A percentile compares a stretch with the other conserved stretches of the same genome.
phyloP scores from a whole-genome alignment of 2,888 invertebrate genomes.

The Hyposoter dolosus region DNA sequence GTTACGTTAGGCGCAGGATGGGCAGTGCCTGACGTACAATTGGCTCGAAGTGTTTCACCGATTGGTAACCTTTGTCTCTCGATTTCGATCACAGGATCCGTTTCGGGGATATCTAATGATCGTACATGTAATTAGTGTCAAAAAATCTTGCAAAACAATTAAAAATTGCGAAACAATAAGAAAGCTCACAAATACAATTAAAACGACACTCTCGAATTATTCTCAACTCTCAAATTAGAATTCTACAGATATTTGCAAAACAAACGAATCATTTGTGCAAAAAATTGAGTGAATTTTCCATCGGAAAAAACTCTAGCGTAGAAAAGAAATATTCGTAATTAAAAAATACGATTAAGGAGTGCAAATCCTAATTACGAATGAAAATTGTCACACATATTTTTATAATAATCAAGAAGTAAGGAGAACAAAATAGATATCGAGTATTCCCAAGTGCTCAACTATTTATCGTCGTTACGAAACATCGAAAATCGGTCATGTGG shows the following conservation, averaged over 20 bases:
- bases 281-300: not conserved
- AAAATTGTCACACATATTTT: not conserved
- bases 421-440: not conserved
- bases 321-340: not conserved
- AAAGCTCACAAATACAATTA: not conserved
- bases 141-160: not conserved
- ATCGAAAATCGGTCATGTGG: not conserved
- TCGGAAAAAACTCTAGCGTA: not conserved
- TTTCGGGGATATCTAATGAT: slow-evolving; percentile 82
- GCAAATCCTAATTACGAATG: not conserved
- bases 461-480: not conserved
- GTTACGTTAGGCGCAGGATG: slow-evolving; percentile 82
- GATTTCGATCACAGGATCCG: slow-evolving; percentile 80
- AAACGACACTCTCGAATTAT: not conserved
- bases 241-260: not conserved
- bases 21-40: slow-evolving; percentile 82
- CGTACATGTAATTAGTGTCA: slow-evolving; percentile 75
- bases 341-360: not conserved
- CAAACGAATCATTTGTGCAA: not conserved
- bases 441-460: not conserved
- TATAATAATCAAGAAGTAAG: not conserved
- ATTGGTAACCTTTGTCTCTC: slow-evolving; percentile 80
- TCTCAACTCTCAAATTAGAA: not conserved
- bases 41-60: slow-evolving; percentile 81
- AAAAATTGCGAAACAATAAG: not conserved